Conservation (phyloP, 2,113 vertebrate species). For the Sceloporus undulatus region DNA sequence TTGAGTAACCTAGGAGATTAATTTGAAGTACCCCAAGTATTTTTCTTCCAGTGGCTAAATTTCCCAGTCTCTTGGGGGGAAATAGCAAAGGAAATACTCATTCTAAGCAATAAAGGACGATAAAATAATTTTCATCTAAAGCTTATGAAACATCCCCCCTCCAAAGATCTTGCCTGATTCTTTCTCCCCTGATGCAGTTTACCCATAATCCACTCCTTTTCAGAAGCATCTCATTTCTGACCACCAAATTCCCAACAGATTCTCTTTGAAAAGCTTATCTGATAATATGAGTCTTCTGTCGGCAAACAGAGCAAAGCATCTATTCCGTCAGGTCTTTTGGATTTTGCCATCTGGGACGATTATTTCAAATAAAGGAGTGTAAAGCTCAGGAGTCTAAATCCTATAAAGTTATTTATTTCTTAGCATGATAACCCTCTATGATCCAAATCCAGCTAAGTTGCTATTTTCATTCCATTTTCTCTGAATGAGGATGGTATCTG, state of each 20-base stretch:
- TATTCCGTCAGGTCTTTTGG: not conserved
- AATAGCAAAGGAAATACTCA: not conserved
- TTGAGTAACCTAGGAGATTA: not conserved
- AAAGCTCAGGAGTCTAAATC: not conserved
- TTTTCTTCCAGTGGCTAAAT: not conserved
- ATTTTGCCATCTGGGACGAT: constrained; percentile 28
- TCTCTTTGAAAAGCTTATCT: not conserved
- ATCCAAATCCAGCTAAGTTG: constrained; percentile 15
- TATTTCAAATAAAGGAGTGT: not conserved
- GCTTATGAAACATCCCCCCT: not conserved
- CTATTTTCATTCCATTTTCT: constrained; percentile 10
- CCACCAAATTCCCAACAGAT: not conserved
- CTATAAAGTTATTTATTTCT: constrained; percentile 22
- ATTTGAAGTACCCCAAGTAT: not conserved
- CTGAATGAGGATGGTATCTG: not conserved
- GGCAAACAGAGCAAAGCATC: constrained; percentile 17
- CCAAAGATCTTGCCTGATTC: not conserved
- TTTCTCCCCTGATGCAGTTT: not conserved
- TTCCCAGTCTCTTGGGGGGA: not conserved
- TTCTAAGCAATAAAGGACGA: not conserved
- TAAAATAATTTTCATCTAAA: not conserved
- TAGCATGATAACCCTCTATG: constrained; percentile 8
- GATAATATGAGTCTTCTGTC: not conserved
- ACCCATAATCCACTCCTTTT: not conserved
- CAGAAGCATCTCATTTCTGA: not conserved